Conservation (phyloP, 2,888 invertebrate genomes). For the Ligdia adustata region DNA sequence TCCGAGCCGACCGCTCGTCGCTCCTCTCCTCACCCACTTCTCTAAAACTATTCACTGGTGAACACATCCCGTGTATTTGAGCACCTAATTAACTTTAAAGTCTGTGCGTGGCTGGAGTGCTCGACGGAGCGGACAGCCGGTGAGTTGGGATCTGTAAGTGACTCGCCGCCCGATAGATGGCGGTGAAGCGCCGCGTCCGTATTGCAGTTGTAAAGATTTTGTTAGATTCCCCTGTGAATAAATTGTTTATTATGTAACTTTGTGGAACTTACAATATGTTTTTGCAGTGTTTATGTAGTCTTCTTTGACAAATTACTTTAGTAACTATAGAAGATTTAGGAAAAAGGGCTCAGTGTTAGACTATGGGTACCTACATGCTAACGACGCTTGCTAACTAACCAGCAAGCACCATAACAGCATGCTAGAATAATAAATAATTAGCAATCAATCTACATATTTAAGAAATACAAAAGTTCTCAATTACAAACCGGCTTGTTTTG, state of each 20-base stretch:
- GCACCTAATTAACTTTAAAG: background rate
- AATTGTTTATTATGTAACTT: slow-evolving; percentile 52
- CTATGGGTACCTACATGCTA: no score
- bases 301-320: background rate
- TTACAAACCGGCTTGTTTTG: no score
- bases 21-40: slow-evolving; percentile 9
- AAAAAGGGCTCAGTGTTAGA: no score
- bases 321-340: no score
- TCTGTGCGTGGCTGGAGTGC: slow-evolving; percentile 14
- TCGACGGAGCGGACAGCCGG: slow-evolving; percentile 18
- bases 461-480: no score
- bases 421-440: no score
- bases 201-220: slow-evolving; percentile 69
- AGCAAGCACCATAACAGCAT: no score
- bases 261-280: background rate
- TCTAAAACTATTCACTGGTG: slow-evolving; percentile 17
- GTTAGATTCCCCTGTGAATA: slow-evolving; percentile 46
- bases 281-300: background rate
- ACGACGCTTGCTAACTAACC: no score
- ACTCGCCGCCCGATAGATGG: slow-evolving; percentile 58
- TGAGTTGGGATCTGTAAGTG: slow-evolving; percentile 26
- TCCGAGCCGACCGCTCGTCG: slow-evolving; percentile 48
- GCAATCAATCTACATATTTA: no score
- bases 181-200: slow-evolving; percentile 62
- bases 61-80: background rate